Evolutionary conservation across 1,140 invertebrate genomes (phyloP).

Genomic region (Anadara kagoshimensis): DNA sequence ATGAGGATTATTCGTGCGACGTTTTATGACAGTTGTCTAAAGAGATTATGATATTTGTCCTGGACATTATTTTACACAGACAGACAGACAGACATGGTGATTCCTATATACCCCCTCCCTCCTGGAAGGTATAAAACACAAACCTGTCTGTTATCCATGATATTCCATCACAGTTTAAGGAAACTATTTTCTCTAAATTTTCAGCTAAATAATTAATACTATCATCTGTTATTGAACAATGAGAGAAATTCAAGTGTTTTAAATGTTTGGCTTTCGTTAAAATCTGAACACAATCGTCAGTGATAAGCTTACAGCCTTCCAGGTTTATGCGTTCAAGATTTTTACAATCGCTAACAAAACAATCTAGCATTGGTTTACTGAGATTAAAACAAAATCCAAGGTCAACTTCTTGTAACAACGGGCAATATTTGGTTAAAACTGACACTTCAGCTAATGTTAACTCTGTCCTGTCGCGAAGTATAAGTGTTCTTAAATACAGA

Average conservation of each 20-base stretch:
- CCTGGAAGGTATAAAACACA: too few species aligned
- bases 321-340: constrained; percentile 29
- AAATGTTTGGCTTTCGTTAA: not conserved
- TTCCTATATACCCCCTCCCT: too few species aligned
- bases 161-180: constrained; percentile 41
- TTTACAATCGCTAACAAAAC: constrained; percentile 25
- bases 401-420: constrained; percentile 30
- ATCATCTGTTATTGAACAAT: constrained; percentile 30
- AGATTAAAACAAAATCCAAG: constrained; percentile 36
- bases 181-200: constrained; percentile 11
- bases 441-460: constrained; percentile 27
- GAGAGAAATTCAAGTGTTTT: constrained; percentile 37
- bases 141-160: constrained; percentile 41
- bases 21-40: too few species aligned
- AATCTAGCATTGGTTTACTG: constrained; percentile 13
- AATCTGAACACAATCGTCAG: constrained; percentile 21
- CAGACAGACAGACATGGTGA: too few species aligned
- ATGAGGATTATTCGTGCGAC: too few species aligned
- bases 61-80: too few species aligned
- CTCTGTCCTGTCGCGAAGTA: constrained; percentile 22
- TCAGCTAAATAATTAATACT: constrained; percentile 22
- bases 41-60: too few species aligned
- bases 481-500: constrained; percentile 12
- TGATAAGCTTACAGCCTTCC: constrained; percentile 24
- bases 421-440: constrained; percentile 19